Evolutionary conservation across 1,140 invertebrate genomes (phyloP), one percentile per base, ranked within the genome.

Genomic region (Lepidurus arcticus): DNA sequence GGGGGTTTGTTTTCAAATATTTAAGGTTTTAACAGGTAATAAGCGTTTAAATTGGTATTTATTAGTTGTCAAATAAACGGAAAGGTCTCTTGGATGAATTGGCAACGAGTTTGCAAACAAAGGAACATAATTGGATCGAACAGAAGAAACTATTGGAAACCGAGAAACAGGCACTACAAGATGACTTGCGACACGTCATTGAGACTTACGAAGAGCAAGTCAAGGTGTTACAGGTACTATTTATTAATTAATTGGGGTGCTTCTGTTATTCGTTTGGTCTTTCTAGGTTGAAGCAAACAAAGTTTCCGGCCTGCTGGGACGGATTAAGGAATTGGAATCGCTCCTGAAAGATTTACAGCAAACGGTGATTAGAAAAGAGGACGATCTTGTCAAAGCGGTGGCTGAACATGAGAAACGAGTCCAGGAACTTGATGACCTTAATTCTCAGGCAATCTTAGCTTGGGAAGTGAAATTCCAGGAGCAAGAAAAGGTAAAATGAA

Each of bases 11-110:
- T 42, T 34, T 34, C 3, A 34, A 34, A 34, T 34, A 34, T 34
- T 34, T 34, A 34, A 34, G 34, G 34, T 34, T 3, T 34, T 4
- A 34, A 34, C 34, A 34, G 3, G 4, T 34, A 3, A 34, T 34
- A 34, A 34, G 34, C 3, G 34, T 34, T 34, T n/a, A 53, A 11
- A n/a, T 16, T 65, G 8, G 21, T 3, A 43, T 42, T 75, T 4
- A 13, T 6, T 47, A 76, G 75, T 21, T 76, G 75, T 26, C 75
- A 9, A 76, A 26, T 42, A 76, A 47, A 44, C 34, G 86, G 13
- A 87, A 87, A 78, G 80, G 79, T 26, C 80, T 87, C 76, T 80
- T 87, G 78, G 86, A 87, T 81, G 86, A 87, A 73, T 82, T 87
- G 78, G 85, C 86, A 21, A 86, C 86, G 24, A 84, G 85, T 78